Base-by-base conservation (phyloP, 2,797 vertebrate species). In the Gymnopithys bicolor region DNA sequence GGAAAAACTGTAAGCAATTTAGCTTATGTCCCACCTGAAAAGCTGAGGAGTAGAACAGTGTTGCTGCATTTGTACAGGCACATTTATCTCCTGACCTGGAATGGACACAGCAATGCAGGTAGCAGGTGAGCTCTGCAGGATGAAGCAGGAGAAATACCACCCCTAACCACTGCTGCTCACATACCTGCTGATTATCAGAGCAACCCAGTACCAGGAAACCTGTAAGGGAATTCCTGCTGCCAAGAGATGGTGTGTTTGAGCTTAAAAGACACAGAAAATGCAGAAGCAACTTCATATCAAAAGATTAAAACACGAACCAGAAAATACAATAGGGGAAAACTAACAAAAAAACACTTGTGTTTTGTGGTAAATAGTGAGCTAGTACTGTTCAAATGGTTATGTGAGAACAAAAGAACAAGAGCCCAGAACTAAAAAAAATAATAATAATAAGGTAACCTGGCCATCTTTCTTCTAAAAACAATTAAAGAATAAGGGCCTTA, bases 101-200 rank as follows among this genome's bases (percentile, higher is more conserved):
- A 89, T 22, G 90, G 94, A 64, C 8, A 75, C 59, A 46, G 52
- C 28, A 69, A 75, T 5, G 77, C 56, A 83, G 68, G 93, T 71
- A 96, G 91, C 83, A 79, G 77, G 88, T 62, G 64, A 90, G 39
- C 45, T 62, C 67, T 77, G 66, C 33, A 10, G 52, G 60, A 41
- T 81, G 89, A 95, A 96, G 74, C 67, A 91, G 89, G 94, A 76
- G 58, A 56, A 88, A 67, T 78, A 87, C 80, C 95, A 96, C 83
- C 89, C 73, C 74, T 94, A 97, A 87, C 45, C 77, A 93, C 53
- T 69, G 74, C 87, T 91, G 88, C 66, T 97, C 95, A 80, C 91
- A 53, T 75, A 94, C 58, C 87, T 97, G 87, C 94, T 96, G 93
- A 95, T 96, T 97, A 96, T 80, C 91, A 67, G 75, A 95, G 94